Conservation (phyloP, 1,140 invertebrate genomes). For the Samia ricini region DNA sequence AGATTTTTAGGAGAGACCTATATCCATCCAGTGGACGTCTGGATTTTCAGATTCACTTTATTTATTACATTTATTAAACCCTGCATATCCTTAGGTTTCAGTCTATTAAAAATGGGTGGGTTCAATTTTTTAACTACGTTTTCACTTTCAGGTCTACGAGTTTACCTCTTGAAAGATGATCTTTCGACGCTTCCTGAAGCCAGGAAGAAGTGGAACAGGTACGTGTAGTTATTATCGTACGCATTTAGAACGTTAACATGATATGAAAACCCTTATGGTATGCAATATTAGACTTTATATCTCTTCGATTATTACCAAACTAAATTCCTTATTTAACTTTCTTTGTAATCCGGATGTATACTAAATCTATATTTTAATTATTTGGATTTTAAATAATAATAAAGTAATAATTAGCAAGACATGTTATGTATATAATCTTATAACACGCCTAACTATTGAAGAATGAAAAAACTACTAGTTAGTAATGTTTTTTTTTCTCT, state of each 20-base stretch:
- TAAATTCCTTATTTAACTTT: neutral
- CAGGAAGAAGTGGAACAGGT: slow-evolving; percentile 79
- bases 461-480: neutral
- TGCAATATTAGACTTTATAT: neutral
- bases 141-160: slow-evolving; percentile 77
- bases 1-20: too few species aligned
- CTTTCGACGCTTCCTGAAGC: slow-evolving; percentile 81
- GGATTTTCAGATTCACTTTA: too few species aligned
- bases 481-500: slow-evolving; percentile 13
- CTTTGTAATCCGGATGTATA: neutral
- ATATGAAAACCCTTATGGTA: neutral
- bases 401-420: neutral
- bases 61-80: too few species aligned
- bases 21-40: too few species aligned
- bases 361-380: neutral
- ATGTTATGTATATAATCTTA: too few species aligned
- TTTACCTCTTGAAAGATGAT: slow-evolving; percentile 86
- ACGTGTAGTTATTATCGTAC: slow-evolving; percentile 12
- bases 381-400: neutral
- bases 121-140: too few species aligned
- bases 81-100: too few species aligned
- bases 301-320: neutral
- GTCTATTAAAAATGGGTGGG: too few species aligned
- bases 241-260: neutral
- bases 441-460: neutral